Conservation (phyloP, 1,140 invertebrate genomes). For the Drosophila sechellia region DNA sequence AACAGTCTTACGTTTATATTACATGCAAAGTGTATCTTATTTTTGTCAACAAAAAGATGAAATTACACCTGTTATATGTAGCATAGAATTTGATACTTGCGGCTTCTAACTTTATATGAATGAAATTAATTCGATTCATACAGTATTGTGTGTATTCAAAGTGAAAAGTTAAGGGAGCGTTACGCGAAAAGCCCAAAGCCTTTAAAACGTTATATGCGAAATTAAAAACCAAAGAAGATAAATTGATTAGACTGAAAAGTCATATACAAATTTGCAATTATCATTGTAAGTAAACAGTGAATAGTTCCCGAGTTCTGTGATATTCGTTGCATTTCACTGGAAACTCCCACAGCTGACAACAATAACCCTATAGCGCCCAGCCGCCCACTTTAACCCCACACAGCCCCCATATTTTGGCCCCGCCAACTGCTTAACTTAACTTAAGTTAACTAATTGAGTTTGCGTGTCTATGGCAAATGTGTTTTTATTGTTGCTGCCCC, state of each 20-base stretch:
- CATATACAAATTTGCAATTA: neutral
- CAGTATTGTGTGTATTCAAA: neutral
- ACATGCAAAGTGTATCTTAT: neutral
- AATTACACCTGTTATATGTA: conserved; percentile 1
- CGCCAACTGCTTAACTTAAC: conserved; percentile 35
- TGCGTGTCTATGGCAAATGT: conserved; percentile 72
- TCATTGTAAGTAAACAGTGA: neutral
- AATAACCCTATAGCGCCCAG: conserved; percentile 18
- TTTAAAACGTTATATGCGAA: too few species aligned
- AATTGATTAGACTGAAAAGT: too few species aligned
- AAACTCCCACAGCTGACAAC: conserved; percentile 31
- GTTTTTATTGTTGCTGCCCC: conserved; percentile 42
- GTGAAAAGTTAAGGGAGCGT: neutral
- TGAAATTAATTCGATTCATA: conserved; percentile 2
- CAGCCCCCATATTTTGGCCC: conserved; percentile 1
- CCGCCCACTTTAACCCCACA: conserved; percentile 9
- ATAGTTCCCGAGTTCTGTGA: too few species aligned
- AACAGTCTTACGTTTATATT: too few species aligned
- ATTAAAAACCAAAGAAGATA: too few species aligned
- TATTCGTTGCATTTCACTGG: neutral
- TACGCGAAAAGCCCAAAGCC: too few species aligned
- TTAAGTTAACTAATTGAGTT: conserved; percentile 75
- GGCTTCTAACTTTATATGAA: neutral
- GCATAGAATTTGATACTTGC: neutral
- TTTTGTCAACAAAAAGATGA: neutral